These are phyloP conservation scores for Protonemura montana DNA, from an alignment of 2,888 invertebrate species.

Conservation along the genomic window DNA sequence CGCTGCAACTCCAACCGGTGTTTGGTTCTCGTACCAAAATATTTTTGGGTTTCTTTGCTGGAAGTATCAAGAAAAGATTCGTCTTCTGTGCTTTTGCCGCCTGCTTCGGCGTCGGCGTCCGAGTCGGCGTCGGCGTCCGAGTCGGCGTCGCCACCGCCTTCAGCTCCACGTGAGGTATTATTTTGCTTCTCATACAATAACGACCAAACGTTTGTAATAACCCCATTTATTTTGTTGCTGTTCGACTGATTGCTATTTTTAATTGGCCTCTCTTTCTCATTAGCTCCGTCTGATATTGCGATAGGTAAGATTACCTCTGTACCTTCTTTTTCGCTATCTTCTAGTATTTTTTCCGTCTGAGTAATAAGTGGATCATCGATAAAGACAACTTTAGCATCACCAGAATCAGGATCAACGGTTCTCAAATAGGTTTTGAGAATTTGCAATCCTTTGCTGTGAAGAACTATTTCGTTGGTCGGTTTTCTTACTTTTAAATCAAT, in stretches of 20 bases:
- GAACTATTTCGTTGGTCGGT: slow-evolving; percentile 30
- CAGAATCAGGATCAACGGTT: background rate
- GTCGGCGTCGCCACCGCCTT: background rate
- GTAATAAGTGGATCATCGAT: background rate
- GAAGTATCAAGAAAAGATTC: background rate
- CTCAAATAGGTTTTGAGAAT: slow-evolving; percentile 33
- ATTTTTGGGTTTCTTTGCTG: background rate
- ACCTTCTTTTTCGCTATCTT: background rate
- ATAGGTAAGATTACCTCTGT: background rate
- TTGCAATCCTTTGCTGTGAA: slow-evolving; percentile 42
- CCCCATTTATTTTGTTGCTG: background rate
- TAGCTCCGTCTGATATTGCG: no score
- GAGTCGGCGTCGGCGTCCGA: background rate
- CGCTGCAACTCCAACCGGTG: background rate
- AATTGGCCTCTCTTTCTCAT: background rate
- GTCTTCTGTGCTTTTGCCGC: background rate
- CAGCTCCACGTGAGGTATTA: background rate
- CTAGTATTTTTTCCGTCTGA: background rate
- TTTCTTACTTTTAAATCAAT: slow-evolving; percentile 42
- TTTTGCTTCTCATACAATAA: background rate
- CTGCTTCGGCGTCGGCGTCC: background rate
- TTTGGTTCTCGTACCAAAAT: background rate
- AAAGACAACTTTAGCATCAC: background rate
- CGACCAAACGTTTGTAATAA: background rate
- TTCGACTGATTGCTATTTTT: background rate